Percentiles rank a stretch among this genome's conserved stretches.
These are phyloP conservation scores for Geopemphigus sp. DNA, from an alignment of 1,140 invertebrate species.

Conservation along the genomic window DNA sequence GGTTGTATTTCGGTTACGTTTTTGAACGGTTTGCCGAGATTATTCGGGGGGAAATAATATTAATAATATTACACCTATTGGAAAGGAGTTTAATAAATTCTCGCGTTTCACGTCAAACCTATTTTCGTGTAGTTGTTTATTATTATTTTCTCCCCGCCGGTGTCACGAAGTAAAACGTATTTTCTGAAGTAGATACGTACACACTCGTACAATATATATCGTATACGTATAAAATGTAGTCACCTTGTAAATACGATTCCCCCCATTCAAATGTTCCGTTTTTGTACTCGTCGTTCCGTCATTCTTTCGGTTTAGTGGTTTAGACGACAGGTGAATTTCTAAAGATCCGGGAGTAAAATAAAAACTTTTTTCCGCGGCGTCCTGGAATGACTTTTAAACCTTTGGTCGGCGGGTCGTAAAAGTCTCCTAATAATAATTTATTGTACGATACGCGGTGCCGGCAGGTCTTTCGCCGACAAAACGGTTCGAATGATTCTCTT, in stretches of 20 bases:
- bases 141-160: neutral
- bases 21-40: slow-evolving; percentile 8
- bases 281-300: neutral
- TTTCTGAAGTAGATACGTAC: neutral
- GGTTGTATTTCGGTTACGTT: no score
- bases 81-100: neutral
- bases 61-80: no score
- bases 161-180: neutral
- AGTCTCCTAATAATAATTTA: neutral
- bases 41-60: neutral
- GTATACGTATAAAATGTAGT: neutral
- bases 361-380: slow-evolving; percentile 29
- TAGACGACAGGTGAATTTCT: neutral
- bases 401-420: slow-evolving; percentile 14
- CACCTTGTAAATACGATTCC: neutral
- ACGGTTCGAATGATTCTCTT: neutral
- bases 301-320: neutral
- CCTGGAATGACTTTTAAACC: neutral
- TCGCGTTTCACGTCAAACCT: neutral
- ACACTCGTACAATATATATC: neutral
- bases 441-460: neutral
- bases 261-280: neutral
- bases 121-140: neutral
- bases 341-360: slow-evolving; percentile 7
- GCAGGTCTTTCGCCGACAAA: slow-evolving; percentile 17